Evolutionary conservation across 2,797 vertebrate genomes (phyloP), one percentile per base, ranked within the genome.

Genomic region (Sebastes umbrosus): DNA sequence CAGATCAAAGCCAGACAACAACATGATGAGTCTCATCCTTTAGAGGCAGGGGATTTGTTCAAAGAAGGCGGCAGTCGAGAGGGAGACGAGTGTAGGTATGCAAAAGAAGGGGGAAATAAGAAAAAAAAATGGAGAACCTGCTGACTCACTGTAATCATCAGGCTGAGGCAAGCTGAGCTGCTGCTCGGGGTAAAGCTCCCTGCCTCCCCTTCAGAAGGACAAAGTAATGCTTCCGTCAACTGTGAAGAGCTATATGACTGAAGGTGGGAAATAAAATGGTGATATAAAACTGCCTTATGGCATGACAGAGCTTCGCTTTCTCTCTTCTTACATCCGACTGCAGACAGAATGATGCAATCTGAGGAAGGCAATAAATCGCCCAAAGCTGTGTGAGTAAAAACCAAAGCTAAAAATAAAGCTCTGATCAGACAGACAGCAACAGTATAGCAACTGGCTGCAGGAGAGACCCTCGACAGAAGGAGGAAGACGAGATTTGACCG

Each of bases 71-170:
- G 75, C 57, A 63, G 69, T 18, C 22, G 32, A 62, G 69, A 70
- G 43, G 75, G 67, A 79, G 74, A 83, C 14, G 10, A 82, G 75
- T 63, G 69, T 59, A 71, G 69, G 78, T 87, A 87, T 85, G 86
- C 77, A 90, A 86, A 87, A 67, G 32, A 25, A 31, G 58, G 11
- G 32, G 27, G 11, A 31, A 54, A 54, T 22, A 22, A 54, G 5
- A 9, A 22, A 34, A 66, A 82, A 84, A 78, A 62, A 80, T 34
- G 71, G 57, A 73, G 67, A 93, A 92, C 82, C 76, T 95, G 95
- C 95, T 96, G 95, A 96, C 92, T 96, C 95, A 96, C 85, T 92
- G 87, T 75, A 90, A 90, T 88, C 84, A 90, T 88, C 65, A 73
- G 85, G 84, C 82, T 57, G 74, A 85, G 79, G 85, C 57, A 13